phyloP scores from a whole-genome alignment of 2,797 vertebrate species.

The Vipera ursinii region DNA sequence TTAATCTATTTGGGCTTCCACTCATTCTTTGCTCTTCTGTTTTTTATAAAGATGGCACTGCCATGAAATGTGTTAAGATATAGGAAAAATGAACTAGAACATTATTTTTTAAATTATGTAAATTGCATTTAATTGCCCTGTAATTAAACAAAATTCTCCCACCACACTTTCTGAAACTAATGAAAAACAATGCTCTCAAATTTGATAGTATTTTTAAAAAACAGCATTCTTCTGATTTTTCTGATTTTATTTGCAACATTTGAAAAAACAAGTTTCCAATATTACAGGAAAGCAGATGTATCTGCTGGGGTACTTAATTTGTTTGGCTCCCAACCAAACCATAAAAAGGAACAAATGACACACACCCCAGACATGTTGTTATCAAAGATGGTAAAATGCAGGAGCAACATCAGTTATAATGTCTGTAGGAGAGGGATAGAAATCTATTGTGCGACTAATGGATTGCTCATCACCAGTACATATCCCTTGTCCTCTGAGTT shows the following conservation, averaged over 20 bases:
- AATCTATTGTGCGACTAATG: background rate
- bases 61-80: background rate
- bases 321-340: background rate
- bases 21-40: background rate
- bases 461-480: background rate
- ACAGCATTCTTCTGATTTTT: background rate
- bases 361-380: background rate
- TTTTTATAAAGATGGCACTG: background rate
- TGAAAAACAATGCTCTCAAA: background rate
- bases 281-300: background rate
- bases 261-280: slow-evolving; percentile 1
- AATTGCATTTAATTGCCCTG: background rate
- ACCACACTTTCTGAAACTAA: background rate
- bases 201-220: background rate
- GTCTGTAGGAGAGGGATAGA: background rate
- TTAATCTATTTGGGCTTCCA: background rate
- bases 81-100: background rate
- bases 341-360: background rate
- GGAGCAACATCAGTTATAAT: background rate
- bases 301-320: background rate
- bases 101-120: background rate
- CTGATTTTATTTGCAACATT: background rate
- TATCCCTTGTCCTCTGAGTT: background rate
- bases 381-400: background rate
- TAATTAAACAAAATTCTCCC: background rate